phyloP scores from a whole-genome alignment of 2,888 invertebrate genomes.

The Hedya salicella region DNA sequence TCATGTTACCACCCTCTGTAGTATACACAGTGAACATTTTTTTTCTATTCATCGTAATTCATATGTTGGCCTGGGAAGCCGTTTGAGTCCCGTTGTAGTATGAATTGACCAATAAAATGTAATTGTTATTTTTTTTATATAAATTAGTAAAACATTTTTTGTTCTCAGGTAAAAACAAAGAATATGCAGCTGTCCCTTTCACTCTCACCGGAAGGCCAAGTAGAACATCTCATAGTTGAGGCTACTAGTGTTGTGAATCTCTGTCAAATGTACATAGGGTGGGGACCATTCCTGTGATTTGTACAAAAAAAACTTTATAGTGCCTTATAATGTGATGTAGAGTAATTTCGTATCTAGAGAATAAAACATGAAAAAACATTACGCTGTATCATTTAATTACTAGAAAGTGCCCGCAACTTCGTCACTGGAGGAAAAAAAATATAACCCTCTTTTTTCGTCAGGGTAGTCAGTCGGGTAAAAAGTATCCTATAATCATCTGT shows the following conservation, averaged over 20 bases:
- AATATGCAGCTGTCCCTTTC: constrained; percentile 87
- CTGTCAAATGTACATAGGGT: constrained; percentile 98
- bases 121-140: not conserved
- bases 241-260: constrained; percentile 95
- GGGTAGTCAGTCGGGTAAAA: too few relatives aligned
- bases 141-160: not conserved
- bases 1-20: too few relatives aligned
- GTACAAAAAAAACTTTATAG: constrained; percentile 4
- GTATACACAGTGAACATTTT: too few relatives aligned
- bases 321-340: constrained; percentile 16
- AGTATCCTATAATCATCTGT: too few relatives aligned
- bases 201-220: constrained; percentile 97
- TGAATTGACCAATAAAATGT: too few relatives aligned
- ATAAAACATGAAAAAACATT: not conserved
- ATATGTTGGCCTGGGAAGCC: too few relatives aligned
- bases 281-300: constrained; percentile 93
- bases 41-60: too few relatives aligned
- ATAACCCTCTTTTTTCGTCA: too few relatives aligned
- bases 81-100: too few relatives aligned
- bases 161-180: constrained; percentile 84
- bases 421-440: too few relatives aligned
- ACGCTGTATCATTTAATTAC: too few relatives aligned
- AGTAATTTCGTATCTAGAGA: not conserved
- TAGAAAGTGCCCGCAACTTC: too few relatives aligned
- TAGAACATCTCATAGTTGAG: constrained; percentile 95